Conservation (phyloP, 2,797 vertebrate species). For the Gambusia yucatana region DNA sequence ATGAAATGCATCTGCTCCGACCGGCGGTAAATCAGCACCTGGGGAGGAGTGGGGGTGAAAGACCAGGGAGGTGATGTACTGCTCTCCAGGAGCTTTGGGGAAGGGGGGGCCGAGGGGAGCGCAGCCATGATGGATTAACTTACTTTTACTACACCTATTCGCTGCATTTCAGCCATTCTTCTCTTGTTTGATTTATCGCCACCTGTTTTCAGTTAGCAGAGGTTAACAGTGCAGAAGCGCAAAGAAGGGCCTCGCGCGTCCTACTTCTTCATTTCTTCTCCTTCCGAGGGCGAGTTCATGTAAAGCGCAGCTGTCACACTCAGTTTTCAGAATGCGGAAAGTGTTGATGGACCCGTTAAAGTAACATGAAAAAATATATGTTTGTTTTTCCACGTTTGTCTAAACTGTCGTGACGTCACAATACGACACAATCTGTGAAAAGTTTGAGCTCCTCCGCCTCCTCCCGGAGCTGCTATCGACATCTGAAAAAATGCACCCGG, state of each 20-base stretch:
- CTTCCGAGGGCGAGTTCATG: neutral
- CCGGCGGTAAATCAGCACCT: slow-evolving; percentile 49
- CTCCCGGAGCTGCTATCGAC: no score
- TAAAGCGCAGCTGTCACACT: no score
- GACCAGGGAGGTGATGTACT: slow-evolving; percentile 16
- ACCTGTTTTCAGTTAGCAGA: slow-evolving; percentile 43
- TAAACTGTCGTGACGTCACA: no score
- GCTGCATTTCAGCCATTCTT: slow-evolving; percentile 40
- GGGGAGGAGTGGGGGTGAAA: neutral
- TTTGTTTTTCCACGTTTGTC: no score
- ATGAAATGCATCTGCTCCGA: slow-evolving; percentile 44
- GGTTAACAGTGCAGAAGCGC: slow-evolving; percentile 29
- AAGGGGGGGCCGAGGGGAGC: neutral
- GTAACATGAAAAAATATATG: no score
- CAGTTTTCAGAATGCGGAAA: no score
- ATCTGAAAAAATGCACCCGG: no score
- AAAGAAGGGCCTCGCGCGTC: slow-evolving; percentile 7
- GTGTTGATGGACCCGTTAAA: no score
- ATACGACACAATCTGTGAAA: no score
- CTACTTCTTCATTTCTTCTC: slow-evolving; percentile 18
- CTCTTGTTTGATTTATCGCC: slow-evolving; percentile 26
- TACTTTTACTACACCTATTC: slow-evolving; percentile 51
- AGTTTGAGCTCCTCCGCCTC: no score
- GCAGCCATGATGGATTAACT: slow-evolving; percentile 59
- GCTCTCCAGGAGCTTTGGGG: slow-evolving; percentile 26